These are phyloP conservation scores for Arctocebus calabarensis DNA, from an alignment of 2,797 vertebrate genomes.

Conservation along the genomic window DNA sequence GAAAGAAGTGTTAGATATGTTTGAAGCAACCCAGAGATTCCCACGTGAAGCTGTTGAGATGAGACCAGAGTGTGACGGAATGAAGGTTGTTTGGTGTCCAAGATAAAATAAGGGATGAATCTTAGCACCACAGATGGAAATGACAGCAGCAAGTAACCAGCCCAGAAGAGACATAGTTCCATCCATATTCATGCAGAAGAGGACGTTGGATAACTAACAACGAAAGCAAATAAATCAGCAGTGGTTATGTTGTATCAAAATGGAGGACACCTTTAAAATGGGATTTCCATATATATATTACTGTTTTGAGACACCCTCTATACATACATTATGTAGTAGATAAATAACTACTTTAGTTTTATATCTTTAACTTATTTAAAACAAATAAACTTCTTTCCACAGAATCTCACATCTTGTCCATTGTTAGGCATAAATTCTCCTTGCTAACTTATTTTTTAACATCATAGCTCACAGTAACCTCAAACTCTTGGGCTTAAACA, in stretches of 20 bases:
- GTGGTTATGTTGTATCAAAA: neutral
- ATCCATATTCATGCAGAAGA: conserved; percentile 24
- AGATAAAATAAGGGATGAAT: neutral
- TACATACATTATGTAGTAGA: neutral
- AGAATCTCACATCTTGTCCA: neutral
- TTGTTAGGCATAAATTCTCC: neutral
- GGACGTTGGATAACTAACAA: neutral
- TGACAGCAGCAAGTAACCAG: neutral
- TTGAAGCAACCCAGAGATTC: conserved; percentile 38
- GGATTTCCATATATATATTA: neutral
- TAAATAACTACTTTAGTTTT: neutral
- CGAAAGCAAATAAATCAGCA: neutral
- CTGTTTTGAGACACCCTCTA: neutral
- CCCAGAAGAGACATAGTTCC: neutral
- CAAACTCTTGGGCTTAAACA: too few relatives aligned
- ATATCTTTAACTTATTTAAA: neutral
- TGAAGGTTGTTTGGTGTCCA: neutral
- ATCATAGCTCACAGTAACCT: too few relatives aligned
- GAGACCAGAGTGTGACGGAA: neutral
- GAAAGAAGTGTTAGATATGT: conserved; percentile 9
- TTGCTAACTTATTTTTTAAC: neutral
- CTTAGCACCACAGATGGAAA: neutral
- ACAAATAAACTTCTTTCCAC: neutral
- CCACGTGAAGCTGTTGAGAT: neutral
- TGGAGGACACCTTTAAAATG: neutral